These are phyloP conservation scores for Huso huso DNA, from an alignment of 2,797 vertebrate species.

Conservation along the genomic window DNA sequence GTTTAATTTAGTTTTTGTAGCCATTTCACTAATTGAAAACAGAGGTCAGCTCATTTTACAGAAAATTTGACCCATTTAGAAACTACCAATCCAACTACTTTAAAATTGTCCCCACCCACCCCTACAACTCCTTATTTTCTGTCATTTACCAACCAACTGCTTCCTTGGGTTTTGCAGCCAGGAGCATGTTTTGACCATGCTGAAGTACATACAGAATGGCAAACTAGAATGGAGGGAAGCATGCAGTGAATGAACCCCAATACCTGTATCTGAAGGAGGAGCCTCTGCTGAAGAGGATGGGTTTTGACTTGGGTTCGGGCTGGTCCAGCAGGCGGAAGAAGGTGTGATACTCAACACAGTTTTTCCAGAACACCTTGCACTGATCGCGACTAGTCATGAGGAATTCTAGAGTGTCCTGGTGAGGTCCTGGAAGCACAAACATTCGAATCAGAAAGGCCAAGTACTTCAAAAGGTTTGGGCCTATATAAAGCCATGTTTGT, in stretches of 20 bases:
- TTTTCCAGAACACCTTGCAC: constrained; percentile 97
- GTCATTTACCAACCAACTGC: no score
- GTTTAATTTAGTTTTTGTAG: no score
- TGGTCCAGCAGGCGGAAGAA: constrained; percentile 92
- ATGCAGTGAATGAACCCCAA: not conserved
- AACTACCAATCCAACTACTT: no score
- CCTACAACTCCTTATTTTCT: no score
- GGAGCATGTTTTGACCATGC: no score
- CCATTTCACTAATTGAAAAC: no score
- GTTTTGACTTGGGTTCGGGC: constrained; percentile 83
- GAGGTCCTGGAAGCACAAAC: constrained; percentile 58
- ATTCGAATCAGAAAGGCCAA: not conserved
- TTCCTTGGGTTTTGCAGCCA: no score
- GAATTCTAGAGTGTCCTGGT: constrained; percentile 92
- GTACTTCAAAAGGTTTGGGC: not conserved
- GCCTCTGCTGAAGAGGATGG: constrained; percentile 84
- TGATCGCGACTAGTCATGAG: constrained; percentile 85
- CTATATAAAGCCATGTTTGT: not conserved
- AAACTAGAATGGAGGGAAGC: no score
- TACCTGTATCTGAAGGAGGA: constrained; percentile 98
- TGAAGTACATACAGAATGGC: no score
- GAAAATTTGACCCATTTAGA: no score
- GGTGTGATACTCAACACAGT: constrained; percentile 92
- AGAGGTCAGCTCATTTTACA: no score
- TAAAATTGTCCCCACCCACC: no score